A percentile compares a stretch with the other conserved stretches of the same genome.
These are phyloP conservation scores for Calliphora vomitoria DNA, from an alignment of 2,888 invertebrate species.

Conservation along the genomic window DNA sequence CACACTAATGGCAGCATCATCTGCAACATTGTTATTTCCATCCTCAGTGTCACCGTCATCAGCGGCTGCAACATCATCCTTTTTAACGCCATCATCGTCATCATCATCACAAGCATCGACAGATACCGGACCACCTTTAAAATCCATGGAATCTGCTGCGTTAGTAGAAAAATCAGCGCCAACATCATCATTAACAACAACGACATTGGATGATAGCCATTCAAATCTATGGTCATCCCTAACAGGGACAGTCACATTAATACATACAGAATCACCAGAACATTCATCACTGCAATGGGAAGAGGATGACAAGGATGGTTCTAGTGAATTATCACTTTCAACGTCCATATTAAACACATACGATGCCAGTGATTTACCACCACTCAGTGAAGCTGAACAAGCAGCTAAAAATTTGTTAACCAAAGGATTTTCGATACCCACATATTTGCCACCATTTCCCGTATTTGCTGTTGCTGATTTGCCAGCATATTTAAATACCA, in stretches of 20 bases:
- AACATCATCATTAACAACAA: slow-evolving; percentile 74
- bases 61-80: slow-evolving; percentile 8
- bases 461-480: slow-evolving; percentile 81
- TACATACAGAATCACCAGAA: slow-evolving; percentile 49
- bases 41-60: slow-evolving; percentile 29
- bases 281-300: slow-evolving; percentile 50
- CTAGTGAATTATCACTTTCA: slow-evolving; percentile 65
- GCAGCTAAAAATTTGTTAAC: slow-evolving; percentile 79
- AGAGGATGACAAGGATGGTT: slow-evolving; percentile 46
- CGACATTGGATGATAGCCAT: slow-evolving; percentile 54
- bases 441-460: slow-evolving; percentile 82
- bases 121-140: slow-evolving; percentile 7
- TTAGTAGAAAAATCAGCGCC: slow-evolving; percentile 58
- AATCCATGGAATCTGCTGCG: slow-evolving; percentile 62
- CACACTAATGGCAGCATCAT: slow-evolving; percentile 29
- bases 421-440: slow-evolving; percentile 82
- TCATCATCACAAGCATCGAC: slow-evolving; percentile 30
- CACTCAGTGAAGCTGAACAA: slow-evolving; percentile 69
- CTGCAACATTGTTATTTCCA: slow-evolving; percentile 38
- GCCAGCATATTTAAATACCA: slow-evolving; percentile 79
- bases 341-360: slow-evolving; percentile 64
- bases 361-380: slow-evolving; percentile 70
- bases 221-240: slow-evolving; percentile 51
- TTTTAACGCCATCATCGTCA: slow-evolving; percentile 1
- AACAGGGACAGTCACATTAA: slow-evolving; percentile 49